A percentile compares a stretch with the other conserved stretches of the same genome.
These are phyloP conservation scores for Synanthedon tipuliformis DNA, from an alignment of 2,888 invertebrate genomes.

Conservation along the genomic window DNA sequence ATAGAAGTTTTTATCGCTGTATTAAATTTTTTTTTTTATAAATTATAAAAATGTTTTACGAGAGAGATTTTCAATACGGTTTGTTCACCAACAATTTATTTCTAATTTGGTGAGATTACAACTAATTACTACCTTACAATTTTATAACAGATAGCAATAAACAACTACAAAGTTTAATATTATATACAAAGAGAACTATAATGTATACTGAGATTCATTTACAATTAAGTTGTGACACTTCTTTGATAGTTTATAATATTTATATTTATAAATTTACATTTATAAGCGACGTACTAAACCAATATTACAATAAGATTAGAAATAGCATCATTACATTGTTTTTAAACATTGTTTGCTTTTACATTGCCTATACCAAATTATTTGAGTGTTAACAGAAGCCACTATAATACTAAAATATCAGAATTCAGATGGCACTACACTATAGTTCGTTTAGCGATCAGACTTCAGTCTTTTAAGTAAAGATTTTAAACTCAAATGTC, in stretches of 20 bases:
- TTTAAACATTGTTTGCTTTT: too few relatives aligned
- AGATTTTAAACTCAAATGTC: background rate
- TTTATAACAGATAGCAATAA: background rate
- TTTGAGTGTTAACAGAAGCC: constrained; percentile 11
- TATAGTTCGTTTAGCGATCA: constrained; percentile 45
- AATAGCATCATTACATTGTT: background rate
- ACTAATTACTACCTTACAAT: background rate
- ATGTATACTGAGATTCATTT: constrained; percentile 46
- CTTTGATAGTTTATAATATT: constrained; percentile 32
- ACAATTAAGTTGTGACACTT: constrained; percentile 34
- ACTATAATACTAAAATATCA: constrained; percentile 64
- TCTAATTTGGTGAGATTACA: background rate
- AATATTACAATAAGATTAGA: constrained; percentile 18
- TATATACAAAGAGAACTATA: constrained; percentile 21
- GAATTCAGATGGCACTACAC: constrained; percentile 65
- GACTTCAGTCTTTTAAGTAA: constrained; percentile 53
- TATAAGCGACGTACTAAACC: constrained; percentile 25
- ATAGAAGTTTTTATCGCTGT: too few relatives aligned
- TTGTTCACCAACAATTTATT: too few relatives aligned
- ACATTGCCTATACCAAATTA: too few relatives aligned
- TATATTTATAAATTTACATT: too few relatives aligned
- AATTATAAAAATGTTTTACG: too few relatives aligned
- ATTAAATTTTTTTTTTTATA: too few relatives aligned
- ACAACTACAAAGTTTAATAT: constrained; percentile 8
- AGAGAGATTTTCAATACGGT: too few relatives aligned